Percentiles rank a stretch among this genome's conserved stretches.
These are phyloP conservation scores for Tauraco erythrolophus DNA, from an alignment of 2,113 vertebrate species.

Conservation along the genomic window DNA sequence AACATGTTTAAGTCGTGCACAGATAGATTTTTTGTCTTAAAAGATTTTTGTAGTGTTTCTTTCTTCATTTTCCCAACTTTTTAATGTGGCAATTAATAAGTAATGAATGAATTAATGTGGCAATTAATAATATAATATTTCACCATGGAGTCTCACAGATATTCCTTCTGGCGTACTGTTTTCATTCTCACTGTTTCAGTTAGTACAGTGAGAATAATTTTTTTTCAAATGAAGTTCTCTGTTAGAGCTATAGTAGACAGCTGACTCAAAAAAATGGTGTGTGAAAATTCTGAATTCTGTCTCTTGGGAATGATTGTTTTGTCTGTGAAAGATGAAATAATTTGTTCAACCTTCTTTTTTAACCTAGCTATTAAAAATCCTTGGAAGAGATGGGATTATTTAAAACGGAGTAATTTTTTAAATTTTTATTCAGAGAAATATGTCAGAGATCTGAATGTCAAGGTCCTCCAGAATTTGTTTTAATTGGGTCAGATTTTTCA, in stretches of 20 bases:
- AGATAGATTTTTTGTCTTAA: background rate
- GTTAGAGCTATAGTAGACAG: background rate
- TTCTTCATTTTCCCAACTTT: background rate
- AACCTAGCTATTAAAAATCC: background rate
- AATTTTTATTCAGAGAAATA: background rate
- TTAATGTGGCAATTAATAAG: background rate
- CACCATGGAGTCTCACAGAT: background rate
- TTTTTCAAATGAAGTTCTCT: background rate
- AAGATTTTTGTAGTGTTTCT: background rate
- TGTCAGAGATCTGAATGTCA: background rate
- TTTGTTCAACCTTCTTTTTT: background rate
- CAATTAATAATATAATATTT: background rate
- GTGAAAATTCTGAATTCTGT: background rate
- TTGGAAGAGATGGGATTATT: background rate
- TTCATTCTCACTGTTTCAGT: background rate
- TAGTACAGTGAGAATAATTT: background rate
- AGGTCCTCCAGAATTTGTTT: background rate
- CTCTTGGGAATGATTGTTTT: background rate
- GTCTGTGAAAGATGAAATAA: background rate
- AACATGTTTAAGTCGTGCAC: background rate
- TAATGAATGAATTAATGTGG: background rate
- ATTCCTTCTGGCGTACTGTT: background rate
- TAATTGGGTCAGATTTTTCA: slow-evolving; percentile 19
- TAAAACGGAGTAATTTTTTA: background rate
- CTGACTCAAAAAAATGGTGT: background rate